Base-by-base conservation (phyloP, 2,113 vertebrate genomes). In the Entelurus aequoreus region DNA sequence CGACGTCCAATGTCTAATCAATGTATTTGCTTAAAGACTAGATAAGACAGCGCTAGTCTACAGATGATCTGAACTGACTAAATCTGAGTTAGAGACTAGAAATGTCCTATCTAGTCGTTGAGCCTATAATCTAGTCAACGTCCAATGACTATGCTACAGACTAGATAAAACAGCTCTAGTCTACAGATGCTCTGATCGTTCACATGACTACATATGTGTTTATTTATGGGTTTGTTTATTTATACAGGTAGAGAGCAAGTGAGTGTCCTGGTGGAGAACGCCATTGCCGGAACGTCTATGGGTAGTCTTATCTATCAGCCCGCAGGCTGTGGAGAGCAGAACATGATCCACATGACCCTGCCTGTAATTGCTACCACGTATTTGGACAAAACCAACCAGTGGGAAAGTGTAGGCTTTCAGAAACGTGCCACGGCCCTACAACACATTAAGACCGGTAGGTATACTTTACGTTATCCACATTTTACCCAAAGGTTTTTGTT, bases 371-470 rank as follows among this genome's bases (percentile, higher is more conserved):
- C 92, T 40, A 72, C 84, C 0, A 46, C 8, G 2, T 92, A 91
- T 69, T 54, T 90, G 78, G 90, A 93, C 35, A 61, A 73, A 68
- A 86, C 89, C 0, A 80, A 86, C 53, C 88, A 89, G 75, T 91
- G 90, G 89, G 78, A 81, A 44, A 9, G 59, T 28, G 74, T 90
- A 0, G 82, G 81, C 0, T 63, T 80, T 50, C 48, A 85, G 0
- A 84, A 62, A 50, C 80, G 87, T 28, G 4, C 48, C 0, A 13
- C 68, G 60, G 88, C 89, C 35, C 12, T 87, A 1, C 1, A 54
- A 4, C 73, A 89, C 55, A 87, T 91, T 3, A 44, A 11, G 8
- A 65, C 11, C 0, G 89, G 90, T 89, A 69, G 49, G 84, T 10
- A 48, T 2, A 65, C 42, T 28, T n/a, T 60, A 3, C n/a, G 14